phyloP scores from a whole-genome alignment of 2,888 invertebrate genomes.

The Folsomia candida region DNA sequence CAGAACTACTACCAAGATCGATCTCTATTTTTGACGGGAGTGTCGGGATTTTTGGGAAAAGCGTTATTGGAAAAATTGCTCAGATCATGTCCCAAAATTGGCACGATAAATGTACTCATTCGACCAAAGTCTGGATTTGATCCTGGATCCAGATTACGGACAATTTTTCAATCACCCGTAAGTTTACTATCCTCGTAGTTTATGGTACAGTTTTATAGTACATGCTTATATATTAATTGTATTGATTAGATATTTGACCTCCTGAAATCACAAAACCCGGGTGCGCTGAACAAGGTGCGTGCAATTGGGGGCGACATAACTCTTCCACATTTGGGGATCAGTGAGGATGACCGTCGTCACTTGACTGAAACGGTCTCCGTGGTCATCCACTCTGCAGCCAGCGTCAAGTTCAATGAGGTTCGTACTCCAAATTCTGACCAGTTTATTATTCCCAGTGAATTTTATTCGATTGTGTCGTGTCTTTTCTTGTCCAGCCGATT shows the following conservation, averaged over 20 bases:
- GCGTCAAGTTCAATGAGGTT: slow-evolving; percentile 12
- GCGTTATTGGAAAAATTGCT: slow-evolving; percentile 14
- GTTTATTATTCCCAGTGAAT: too few species aligned
- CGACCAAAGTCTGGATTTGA: not conserved
- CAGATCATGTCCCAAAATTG: not conserved
- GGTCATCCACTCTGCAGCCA: slow-evolving; percentile 9
- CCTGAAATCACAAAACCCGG: not conserved
- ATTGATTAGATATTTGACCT: slow-evolving; percentile 1
- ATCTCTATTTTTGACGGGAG: slow-evolving; percentile 9
- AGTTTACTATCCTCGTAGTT: not conserved
- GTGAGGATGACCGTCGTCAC: not conserved
- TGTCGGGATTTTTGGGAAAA: slow-evolving; percentile 15
- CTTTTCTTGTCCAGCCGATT: too few species aligned
- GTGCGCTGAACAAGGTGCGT: not conserved
- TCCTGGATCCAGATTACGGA: not conserved
- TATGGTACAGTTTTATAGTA: not conserved
- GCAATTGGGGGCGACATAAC: slow-evolving; percentile 5
- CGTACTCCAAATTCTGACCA: too few species aligned
- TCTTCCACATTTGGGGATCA: not conserved
- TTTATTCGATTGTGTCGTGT: too few species aligned
- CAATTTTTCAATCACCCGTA: not conserved
- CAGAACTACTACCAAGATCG: not conserved
- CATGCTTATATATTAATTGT: too few species aligned
- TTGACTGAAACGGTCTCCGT: not conserved
- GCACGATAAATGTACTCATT: not conserved